Conservation (phyloP, 2,888 invertebrate species). For the Drosophila diplacantha region DNA sequence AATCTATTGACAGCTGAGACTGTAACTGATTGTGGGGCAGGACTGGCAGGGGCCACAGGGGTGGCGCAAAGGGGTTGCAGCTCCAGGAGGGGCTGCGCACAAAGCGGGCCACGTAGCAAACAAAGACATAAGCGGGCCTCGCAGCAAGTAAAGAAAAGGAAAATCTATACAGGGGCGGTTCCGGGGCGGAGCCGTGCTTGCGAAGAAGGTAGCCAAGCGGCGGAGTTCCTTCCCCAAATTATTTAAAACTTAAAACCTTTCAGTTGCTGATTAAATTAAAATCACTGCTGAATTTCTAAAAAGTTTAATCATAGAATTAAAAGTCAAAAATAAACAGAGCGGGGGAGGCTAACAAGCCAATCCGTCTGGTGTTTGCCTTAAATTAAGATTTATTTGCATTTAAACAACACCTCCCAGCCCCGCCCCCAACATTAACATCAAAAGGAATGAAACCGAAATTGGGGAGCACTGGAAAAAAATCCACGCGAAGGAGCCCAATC, state of each 20-base stretch:
- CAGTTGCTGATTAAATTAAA: neutral
- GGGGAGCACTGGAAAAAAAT: conserved; percentile 3
- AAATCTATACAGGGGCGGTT: neutral
- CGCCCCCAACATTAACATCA: conserved; percentile 15
- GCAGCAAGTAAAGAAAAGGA: neutral
- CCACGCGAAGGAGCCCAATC: neutral
- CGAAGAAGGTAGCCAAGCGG: neutral
- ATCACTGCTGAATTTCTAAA: neutral
- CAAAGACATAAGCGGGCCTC: conserved; percentile 59
- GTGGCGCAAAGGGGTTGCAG: conserved; percentile 5
- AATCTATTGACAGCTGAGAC: conserved; percentile 74
- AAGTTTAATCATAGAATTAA: neutral
- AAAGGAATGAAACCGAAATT: conserved; percentile 28
- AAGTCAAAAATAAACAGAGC: neutral
- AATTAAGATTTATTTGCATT: conserved; percentile 30
- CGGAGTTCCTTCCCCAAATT: no score
- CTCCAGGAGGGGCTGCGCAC: no score
- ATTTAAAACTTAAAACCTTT: no score
- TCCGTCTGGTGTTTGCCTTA: conserved; percentile 1
- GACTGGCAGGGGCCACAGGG: conserved; percentile 3
- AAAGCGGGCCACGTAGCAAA: conserved; percentile 70
- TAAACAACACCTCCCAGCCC: conserved; percentile 1
- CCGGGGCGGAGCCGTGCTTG: neutral
- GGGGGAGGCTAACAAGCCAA: conserved; percentile 11
- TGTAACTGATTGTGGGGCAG: conserved; percentile 67